Evolutionary conservation across 1,140 invertebrate species (phyloP), one percentile per base, ranked within the genome.

Genomic region (Pseudomyrmex gracilis): DNA sequence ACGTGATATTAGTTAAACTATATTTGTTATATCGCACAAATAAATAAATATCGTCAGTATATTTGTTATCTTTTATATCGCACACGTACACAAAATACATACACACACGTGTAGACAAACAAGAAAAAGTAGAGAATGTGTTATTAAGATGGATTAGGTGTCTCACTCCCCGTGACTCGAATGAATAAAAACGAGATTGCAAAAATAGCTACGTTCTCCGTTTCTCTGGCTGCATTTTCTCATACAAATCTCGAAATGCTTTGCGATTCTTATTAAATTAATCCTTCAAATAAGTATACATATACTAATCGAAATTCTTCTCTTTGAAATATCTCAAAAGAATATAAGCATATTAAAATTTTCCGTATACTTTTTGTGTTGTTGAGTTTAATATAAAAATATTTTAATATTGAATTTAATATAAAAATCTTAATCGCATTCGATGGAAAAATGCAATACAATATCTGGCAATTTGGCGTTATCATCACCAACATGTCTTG

Each of bases 141-240:
- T 78, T 47, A 70, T 71, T 70, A 45, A 71, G 47, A 60, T 20
- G 15, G 51, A 34, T 78, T 45, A 34, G 58, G 12, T 49, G 66
- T 61, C 66, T 71, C 53, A 70, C 53, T 22, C 49, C 49, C 20
- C 22, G 43, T 20, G 45, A 20, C 43, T 49, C 71, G 76, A 71
- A 80, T 80, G 58, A 80, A 71, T 71, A 71, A 71, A 70, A 80
- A 45, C 43, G 53, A 57, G 53, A 58, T 60, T 24, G 66, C 55
- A 49, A 71, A 71, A 71, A 34, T 34, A 24, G 76, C 20, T 47
- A 60, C 49, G 10, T 24, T 13, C 13, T 20, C 2, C 24, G 8
- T 8, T 51, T n/a, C 13, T 20, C 43, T 20, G 9, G 13, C 43
- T 2, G 22, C 24, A 47, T 70, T 57, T 15, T 61, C 58, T 7